These are phyloP conservation scores for Muschampia staudingeri DNA, from an alignment of 2,888 invertebrate species.

Conservation along the genomic window DNA sequence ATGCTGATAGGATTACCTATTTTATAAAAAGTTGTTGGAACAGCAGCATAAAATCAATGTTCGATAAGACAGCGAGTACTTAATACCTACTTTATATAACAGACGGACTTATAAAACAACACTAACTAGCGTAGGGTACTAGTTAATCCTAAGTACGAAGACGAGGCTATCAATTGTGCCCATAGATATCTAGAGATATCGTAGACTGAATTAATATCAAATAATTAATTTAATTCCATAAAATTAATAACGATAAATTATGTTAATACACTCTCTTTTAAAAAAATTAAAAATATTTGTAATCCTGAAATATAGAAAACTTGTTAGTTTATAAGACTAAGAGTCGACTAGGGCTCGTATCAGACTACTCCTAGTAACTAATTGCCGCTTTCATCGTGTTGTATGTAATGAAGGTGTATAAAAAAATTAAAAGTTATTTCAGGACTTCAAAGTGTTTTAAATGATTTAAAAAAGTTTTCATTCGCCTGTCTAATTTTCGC, in stretches of 20 bases:
- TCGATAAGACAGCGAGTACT: constrained; percentile 38
- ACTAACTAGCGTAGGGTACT: constrained; percentile 30
- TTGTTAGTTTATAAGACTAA: constrained; percentile 76
- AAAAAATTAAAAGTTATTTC: background rate
- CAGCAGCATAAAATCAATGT: constrained; percentile 17
- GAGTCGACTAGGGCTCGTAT: constrained; percentile 79
- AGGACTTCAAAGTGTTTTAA: background rate
- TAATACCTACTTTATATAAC: constrained; percentile 3
- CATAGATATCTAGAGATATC: constrained; percentile 37
- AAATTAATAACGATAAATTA: constrained; percentile 56
- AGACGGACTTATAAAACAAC: constrained; percentile 41
- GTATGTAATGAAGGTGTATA: constrained; percentile 38
- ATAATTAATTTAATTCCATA: constrained; percentile 33
- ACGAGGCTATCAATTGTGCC: constrained; percentile 55
- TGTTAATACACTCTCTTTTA: constrained; percentile 65
- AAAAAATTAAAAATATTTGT: constrained; percentile 64
- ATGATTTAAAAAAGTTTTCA: background rate
- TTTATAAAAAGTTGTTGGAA: background rate
- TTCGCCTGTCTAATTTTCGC: background rate
- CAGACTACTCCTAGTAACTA: constrained; percentile 66
- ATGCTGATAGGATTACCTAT: background rate
- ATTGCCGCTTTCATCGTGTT: constrained; percentile 64
- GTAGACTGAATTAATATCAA: constrained; percentile 37
- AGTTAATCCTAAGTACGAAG: constrained; percentile 65
- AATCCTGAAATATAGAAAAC: constrained; percentile 65